These are phyloP conservation scores for Bacillus rossius DNA, from an alignment of 1,140 invertebrate genomes.

Conservation along the genomic window DNA sequence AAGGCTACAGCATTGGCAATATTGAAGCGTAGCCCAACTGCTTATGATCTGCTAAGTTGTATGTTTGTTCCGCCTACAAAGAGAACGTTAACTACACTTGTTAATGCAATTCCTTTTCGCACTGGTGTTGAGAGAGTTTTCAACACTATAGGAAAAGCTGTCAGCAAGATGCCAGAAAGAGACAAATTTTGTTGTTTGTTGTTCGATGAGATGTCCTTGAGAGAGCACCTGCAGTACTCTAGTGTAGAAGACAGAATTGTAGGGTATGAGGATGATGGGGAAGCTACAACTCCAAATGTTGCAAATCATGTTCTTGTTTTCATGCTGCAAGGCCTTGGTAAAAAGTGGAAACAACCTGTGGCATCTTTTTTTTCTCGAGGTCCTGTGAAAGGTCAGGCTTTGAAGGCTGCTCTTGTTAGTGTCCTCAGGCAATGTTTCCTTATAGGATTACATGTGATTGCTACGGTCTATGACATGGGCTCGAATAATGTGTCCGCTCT, in stretches of 20 bases:
- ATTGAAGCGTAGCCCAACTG: not conserved
- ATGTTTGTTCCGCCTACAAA: not conserved
- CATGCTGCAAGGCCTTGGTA: too few relatives aligned
- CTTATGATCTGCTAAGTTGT: not conserved
- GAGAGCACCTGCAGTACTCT: slow-evolving; percentile 12
- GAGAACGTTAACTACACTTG: not conserved
- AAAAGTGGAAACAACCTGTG: too few relatives aligned
- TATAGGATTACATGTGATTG: slow-evolving; percentile 10
- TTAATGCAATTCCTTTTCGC: not conserved
- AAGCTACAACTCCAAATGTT: too few relatives aligned
- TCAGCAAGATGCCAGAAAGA: not conserved
- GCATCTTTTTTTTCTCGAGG: too few relatives aligned
- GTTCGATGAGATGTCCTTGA: slow-evolving; percentile 21
- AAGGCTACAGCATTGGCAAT: not conserved
- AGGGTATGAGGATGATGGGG: too few relatives aligned
- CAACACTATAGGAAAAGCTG: not conserved
- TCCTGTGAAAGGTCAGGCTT: slow-evolving; percentile 5
- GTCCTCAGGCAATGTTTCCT: slow-evolving; percentile 9
- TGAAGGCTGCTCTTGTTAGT: not conserved
- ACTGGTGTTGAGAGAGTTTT: not conserved
- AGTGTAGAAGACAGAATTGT: too few relatives aligned
- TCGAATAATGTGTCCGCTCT: too few relatives aligned
- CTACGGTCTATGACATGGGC: too few relatives aligned
- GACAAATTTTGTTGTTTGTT: slow-evolving; percentile 16
- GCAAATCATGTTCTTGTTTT: too few relatives aligned